phyloP scores from a whole-genome alignment of 2,888 invertebrate species.

The Thumatha senex region DNA sequence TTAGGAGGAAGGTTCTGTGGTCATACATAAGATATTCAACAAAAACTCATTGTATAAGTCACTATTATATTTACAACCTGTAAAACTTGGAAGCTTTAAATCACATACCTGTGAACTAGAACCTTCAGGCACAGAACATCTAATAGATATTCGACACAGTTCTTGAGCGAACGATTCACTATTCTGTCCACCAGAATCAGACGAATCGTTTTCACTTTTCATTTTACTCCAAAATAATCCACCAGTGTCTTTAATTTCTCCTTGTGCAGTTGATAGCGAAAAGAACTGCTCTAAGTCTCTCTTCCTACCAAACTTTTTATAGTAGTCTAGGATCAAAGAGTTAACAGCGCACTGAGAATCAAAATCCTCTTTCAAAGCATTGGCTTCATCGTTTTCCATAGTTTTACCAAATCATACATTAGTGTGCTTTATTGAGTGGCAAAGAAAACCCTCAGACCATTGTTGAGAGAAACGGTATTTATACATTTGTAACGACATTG shows the following conservation, averaged over 20 bases:
- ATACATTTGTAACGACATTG: slow-evolving; percentile 34
- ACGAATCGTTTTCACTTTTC: slow-evolving; percentile 69
- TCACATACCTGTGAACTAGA: slow-evolving; percentile 56
- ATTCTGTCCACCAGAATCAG: slow-evolving; percentile 67
- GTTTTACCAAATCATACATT: slow-evolving; percentile 13
- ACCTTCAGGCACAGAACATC: slow-evolving; percentile 63
- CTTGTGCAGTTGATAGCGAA: slow-evolving; percentile 74
- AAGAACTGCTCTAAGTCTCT: slow-evolving; percentile 87
- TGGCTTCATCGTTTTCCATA: slow-evolving; percentile 58
- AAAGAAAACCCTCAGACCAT: no score
- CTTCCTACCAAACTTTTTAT: slow-evolving; percentile 86
- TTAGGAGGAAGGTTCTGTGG: no score
- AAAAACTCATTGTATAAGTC: no score
- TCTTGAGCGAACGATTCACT: slow-evolving; percentile 66
- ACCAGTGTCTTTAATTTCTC: slow-evolving; percentile 66
- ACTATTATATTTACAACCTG: no score
- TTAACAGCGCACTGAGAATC: slow-evolving; percentile 60
- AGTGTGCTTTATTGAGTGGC: slow-evolving; percentile 2
- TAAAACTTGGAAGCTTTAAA: no score
- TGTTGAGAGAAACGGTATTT: slow-evolving; percentile 20
- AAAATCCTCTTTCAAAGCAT: slow-evolving; percentile 30
- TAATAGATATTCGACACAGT: slow-evolving; percentile 72
- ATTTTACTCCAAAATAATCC: slow-evolving; percentile 74
- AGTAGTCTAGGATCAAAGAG: slow-evolving; percentile 85
- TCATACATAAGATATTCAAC: no score